Evolutionary conservation across 2,113 vertebrate species (phyloP).

Genomic region (Ceyx cyanopectus): DNA sequence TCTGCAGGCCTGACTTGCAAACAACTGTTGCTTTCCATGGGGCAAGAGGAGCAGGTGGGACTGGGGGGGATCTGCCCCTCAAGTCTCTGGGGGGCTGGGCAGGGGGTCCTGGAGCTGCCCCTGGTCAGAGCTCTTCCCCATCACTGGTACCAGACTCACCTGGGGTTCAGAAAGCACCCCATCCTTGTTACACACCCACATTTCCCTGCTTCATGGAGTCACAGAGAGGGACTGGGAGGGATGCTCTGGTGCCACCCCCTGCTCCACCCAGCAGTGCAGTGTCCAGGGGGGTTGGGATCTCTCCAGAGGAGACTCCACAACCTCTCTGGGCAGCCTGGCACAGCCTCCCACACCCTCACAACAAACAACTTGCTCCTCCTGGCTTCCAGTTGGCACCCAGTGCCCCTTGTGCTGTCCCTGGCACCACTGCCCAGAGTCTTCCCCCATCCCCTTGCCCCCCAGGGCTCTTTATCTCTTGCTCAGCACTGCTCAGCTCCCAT

Average conservation of each 20-base stretch:
- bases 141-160: fast-evolving
- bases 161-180: neutral
- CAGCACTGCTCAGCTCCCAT: neutral
- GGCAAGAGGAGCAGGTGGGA: neutral
- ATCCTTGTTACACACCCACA: neutral
- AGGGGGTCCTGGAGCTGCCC: neutral
- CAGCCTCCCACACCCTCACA: no score
- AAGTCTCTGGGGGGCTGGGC: neutral
- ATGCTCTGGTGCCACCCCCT: neutral
- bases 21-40: fast-evolving
- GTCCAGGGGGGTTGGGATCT: neutral
- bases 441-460: neutral
- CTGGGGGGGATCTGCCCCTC: neutral
- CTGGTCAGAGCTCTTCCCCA: fast-evolving
- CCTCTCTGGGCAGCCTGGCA: no score
- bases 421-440: neutral
- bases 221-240: neutral
- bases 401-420: no score
- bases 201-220: neutral
- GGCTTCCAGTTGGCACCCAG: no score
- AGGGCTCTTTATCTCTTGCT: neutral
- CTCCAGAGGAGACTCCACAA: no score
- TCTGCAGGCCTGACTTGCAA: neutral
- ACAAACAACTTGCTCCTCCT: no score
- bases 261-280: neutral